Percentiles rank a stretch among this genome's conserved stretches.
phyloP scores from a whole-genome alignment of 2,888 invertebrate genomes.

The Troides helena region DNA sequence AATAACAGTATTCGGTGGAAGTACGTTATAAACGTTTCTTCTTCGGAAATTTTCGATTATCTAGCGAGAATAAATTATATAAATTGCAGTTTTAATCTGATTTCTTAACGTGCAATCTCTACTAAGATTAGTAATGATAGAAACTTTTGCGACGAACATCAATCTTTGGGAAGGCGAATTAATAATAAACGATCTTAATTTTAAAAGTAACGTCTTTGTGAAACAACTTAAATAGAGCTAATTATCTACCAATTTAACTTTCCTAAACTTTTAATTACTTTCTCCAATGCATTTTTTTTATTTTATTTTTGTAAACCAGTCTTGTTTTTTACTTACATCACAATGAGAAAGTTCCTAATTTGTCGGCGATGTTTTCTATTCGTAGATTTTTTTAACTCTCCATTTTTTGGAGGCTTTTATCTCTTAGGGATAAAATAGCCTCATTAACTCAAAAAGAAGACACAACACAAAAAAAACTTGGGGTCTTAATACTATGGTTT shows the following conservation, averaged over 20 bases:
- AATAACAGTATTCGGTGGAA: neutral
- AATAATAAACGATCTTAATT: constrained; percentile 16
- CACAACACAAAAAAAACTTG: too few species aligned
- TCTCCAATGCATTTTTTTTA: too few species aligned
- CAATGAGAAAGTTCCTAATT: too few species aligned
- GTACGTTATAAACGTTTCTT: neutral
- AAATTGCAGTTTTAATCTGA: constrained; percentile 32
- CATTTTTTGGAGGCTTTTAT: too few species aligned
- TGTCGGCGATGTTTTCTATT: too few species aligned
- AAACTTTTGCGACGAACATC: constrained; percentile 41
- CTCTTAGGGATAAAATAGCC: too few species aligned
- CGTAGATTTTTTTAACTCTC: too few species aligned
- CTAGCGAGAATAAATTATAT: neutral
- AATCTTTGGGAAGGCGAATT: constrained; percentile 27
- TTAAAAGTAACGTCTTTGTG: constrained; percentile 3
- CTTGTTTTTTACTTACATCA: too few species aligned
- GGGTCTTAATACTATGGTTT: too few species aligned
- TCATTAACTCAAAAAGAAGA: too few species aligned
- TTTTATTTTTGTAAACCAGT: too few species aligned
- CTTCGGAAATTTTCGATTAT: neutral
- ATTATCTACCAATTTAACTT: constrained; percentile 11
- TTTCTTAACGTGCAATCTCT: constrained; percentile 36
- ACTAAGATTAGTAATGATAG: constrained; percentile 39
- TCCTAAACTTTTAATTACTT: constrained; percentile 6
- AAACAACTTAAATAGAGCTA: constrained; percentile 10